Evolutionary conservation across 2,113 vertebrate species (phyloP).

Genomic region (Brachionichthys hirsutus): DNA sequence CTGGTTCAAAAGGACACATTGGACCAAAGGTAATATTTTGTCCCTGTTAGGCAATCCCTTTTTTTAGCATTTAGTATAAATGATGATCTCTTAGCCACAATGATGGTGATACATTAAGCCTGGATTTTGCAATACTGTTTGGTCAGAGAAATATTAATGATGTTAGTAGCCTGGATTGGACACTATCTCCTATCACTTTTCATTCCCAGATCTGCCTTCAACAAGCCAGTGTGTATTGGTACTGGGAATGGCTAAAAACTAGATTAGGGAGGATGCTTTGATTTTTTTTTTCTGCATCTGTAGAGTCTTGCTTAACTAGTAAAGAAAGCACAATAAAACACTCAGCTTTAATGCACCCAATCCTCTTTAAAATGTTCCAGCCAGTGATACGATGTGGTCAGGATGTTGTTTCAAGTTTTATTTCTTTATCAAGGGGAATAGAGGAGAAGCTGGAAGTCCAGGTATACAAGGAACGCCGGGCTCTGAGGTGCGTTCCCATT

Average conservation of each 20-base stretch:
- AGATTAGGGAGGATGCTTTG: slow-evolving; percentile 35
- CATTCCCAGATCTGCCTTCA: too few relatives aligned
- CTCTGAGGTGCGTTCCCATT: slow-evolving; percentile 76
- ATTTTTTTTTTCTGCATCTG: slow-evolving; percentile 19
- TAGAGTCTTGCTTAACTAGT: slow-evolving; percentile 38
- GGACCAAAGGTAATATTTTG: slow-evolving; percentile 83
- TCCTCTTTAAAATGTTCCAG: slow-evolving; percentile 14
- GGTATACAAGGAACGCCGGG: slow-evolving; percentile 82
- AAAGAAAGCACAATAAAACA: slow-evolving; percentile 32
- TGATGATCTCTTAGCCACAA: too few relatives aligned
- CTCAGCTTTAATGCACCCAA: slow-evolving; percentile 11
- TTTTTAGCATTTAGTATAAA: background rate
- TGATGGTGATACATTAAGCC: too few relatives aligned
- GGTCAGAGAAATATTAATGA: background rate
- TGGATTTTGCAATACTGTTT: slow-evolving; percentile 23
- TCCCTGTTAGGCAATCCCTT: background rate
- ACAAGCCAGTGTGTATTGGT: slow-evolving; percentile 50
- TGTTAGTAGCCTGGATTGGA: slow-evolving; percentile 40
- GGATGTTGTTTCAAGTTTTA: slow-evolving; percentile 25
- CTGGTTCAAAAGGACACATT: slow-evolving; percentile 81
- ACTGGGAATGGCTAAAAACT: slow-evolving; percentile 37
- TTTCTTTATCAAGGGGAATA: slow-evolving; percentile 81
- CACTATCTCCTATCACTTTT: slow-evolving; percentile 52
- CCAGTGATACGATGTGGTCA: slow-evolving; percentile 6
- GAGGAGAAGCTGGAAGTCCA: slow-evolving; percentile 84